A percentile compares a stretch with the other conserved stretches of the same genome.
Conservation (phyloP, 1,140 invertebrate species). For the Apis dorsata region DNA sequence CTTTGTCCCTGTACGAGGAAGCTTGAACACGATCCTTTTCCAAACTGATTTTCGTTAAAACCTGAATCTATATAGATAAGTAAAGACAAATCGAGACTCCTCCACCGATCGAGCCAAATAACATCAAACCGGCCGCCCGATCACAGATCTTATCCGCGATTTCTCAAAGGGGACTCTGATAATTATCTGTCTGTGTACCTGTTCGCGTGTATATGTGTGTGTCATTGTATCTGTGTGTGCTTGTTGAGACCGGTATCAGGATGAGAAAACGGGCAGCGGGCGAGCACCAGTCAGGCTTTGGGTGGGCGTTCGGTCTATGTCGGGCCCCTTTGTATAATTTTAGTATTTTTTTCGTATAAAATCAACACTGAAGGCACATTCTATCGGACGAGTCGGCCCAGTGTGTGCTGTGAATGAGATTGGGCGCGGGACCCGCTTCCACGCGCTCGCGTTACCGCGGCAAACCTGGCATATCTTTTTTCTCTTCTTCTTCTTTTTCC, state of each 20-base stretch:
- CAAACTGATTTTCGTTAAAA: background rate
- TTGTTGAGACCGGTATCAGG: slow-evolving; percentile 42
- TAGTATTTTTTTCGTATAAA: slow-evolving; percentile 89
- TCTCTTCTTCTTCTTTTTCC: slow-evolving; percentile 64
- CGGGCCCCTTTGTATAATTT: slow-evolving; percentile 89
- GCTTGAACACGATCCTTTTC: background rate
- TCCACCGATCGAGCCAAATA: background rate
- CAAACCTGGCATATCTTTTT: slow-evolving; percentile 71
- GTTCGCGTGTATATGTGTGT: slow-evolving; percentile 26
- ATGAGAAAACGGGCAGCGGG: slow-evolving; percentile 76
- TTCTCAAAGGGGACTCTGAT: background rate
- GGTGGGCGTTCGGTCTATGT: slow-evolving; percentile 88
- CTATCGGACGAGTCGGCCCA: slow-evolving; percentile 93
- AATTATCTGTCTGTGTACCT: background rate
- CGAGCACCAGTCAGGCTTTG: slow-evolving; percentile 82
- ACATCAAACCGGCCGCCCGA: background rate
- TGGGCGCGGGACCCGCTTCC: slow-evolving; percentile 76
- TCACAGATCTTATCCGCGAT: slow-evolving; percentile 1
- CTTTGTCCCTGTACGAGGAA: too few species aligned
- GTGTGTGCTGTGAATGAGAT: slow-evolving; percentile 84
- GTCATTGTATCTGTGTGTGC: slow-evolving; percentile 19
- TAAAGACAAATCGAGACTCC: background rate
- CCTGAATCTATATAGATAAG: background rate
- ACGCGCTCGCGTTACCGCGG: slow-evolving; percentile 73
- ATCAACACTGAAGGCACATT: slow-evolving; percentile 93